Conservation (phyloP, 2,888 invertebrate species). For the Lathronympha strigana region DNA sequence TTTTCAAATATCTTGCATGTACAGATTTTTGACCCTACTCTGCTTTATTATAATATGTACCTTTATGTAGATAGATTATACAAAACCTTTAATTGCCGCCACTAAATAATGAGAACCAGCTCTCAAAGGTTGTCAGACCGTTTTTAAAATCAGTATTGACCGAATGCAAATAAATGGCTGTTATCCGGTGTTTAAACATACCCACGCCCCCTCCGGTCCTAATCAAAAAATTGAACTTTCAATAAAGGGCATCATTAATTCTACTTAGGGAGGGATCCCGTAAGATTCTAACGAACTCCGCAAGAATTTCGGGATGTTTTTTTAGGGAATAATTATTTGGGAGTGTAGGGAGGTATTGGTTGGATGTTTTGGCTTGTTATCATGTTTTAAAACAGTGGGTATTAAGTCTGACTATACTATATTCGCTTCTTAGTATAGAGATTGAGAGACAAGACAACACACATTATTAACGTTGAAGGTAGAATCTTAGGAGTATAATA, state of each 20-base stretch:
- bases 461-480: no score
- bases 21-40: no score
- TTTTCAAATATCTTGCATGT: no score
- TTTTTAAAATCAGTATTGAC: conserved; percentile 76
- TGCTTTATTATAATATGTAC: no score
- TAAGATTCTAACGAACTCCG: conserved; percentile 53
- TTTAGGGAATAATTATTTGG: conserved; percentile 77
- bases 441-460: no score
- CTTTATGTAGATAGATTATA: no score
- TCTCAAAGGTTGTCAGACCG: conserved; percentile 54
- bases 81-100: not conserved
- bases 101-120: conserved; percentile 37
- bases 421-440: no score
- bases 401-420: no score
- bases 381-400: not conserved
- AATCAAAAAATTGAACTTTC: conserved; percentile 88
- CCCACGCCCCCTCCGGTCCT: conserved; percentile 64
- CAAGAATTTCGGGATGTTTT: conserved; percentile 73
- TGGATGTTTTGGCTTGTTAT: conserved; percentile 5
- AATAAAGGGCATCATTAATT: conserved; percentile 89
- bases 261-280: conserved; percentile 60
- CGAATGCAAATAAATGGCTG: conserved; percentile 78
- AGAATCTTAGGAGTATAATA: no score
- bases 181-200: conserved; percentile 81
- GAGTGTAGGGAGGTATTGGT: conserved; percentile 50